These are phyloP conservation scores for Sebastes jordani DNA, from an alignment of 2,797 vertebrate genomes.

Conservation along the genomic window DNA sequence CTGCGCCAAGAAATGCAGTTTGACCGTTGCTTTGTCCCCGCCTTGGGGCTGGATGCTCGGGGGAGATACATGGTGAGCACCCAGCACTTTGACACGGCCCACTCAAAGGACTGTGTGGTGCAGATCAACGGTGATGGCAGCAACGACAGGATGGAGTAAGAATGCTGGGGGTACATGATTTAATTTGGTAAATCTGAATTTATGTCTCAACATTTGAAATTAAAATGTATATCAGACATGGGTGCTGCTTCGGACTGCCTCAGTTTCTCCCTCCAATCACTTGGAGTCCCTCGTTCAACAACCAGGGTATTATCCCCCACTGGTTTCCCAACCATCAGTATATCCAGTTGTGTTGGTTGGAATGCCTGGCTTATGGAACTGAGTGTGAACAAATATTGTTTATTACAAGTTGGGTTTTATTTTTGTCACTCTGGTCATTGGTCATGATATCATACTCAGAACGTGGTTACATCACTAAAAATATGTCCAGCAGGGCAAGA, in stretches of 20 bases:
- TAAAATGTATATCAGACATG: conserved; percentile 13
- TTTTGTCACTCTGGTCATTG: not conserved
- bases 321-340: not conserved
- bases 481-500: not conserved
- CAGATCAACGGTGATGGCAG: conserved; percentile 90
- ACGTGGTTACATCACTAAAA: not conserved
- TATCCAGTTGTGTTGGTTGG: not conserved
- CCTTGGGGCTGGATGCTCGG: conserved; percentile 82
- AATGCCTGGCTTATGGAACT: not conserved
- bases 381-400: not conserved
- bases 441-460: not conserved
- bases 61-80: conserved; percentile 89
- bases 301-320: not conserved
- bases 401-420: not conserved
- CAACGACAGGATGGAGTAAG: conserved; percentile 75
- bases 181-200: conserved; percentile 31
- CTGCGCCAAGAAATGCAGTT: conserved; percentile 92
- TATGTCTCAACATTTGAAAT: conserved; percentile 24
- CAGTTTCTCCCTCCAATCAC: not conserved
- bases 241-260: conserved; percentile 4
- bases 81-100: conserved; percentile 90
- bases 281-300: not conserved
- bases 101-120: conserved; percentile 87
- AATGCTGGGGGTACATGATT: conserved; percentile 5
- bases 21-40: conserved; percentile 86